Conservation (phyloP, 2,797 vertebrate genomes). For the Tragopan temminckii region DNA sequence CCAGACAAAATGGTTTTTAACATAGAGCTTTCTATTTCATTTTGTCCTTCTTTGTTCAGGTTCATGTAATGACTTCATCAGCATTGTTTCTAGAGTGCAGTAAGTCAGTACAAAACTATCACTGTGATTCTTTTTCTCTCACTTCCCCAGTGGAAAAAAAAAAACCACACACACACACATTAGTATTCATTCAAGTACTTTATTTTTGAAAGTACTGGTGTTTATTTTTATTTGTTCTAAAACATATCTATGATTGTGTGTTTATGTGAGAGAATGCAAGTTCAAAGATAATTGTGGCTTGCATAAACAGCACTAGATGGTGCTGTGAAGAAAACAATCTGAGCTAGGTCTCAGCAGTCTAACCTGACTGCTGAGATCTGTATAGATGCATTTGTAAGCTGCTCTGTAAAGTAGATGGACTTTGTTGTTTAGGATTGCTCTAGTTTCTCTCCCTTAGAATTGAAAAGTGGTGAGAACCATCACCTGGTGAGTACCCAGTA, state of each 20-base stretch:
- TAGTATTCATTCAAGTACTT: not conserved
- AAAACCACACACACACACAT: not conserved
- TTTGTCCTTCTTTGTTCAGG: not conserved
- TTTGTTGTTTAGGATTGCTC: not conserved
- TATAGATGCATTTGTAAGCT: not conserved
- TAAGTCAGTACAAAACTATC: not conserved
- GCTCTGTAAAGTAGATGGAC: not conserved
- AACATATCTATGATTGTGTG: fast-evolving
- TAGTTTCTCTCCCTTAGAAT: fast-evolving
- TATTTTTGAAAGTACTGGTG: fast-evolving
- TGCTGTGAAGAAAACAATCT: constrained; percentile 68
- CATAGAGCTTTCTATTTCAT: not conserved
- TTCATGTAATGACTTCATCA: not conserved
- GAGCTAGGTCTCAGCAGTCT: not conserved
- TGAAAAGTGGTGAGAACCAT: not conserved
- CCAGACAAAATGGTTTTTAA: not conserved
- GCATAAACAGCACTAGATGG: constrained; percentile 57
- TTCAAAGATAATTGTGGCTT: not conserved
- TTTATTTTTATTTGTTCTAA: not conserved
- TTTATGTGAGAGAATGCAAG: not conserved
- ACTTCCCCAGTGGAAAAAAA: not conserved
- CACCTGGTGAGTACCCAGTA: not conserved
- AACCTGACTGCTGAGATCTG: not conserved
- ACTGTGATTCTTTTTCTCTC: not conserved
- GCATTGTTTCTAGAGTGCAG: not conserved